Evolutionary conservation across 2,797 vertebrate genomes (phyloP).

Genomic region (Perdix hodgsoniae): DNA sequence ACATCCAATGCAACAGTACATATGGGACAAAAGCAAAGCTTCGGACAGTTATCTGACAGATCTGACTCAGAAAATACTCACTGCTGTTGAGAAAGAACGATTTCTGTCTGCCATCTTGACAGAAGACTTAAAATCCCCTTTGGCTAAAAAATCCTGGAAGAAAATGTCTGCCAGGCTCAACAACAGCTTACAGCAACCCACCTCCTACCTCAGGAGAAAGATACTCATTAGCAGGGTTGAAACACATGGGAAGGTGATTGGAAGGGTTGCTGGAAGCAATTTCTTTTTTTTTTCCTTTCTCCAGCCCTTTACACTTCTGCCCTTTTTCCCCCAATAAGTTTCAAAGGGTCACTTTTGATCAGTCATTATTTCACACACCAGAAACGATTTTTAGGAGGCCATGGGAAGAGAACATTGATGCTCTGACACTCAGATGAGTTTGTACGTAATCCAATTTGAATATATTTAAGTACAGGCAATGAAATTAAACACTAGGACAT

Average conservation of each 20-base stretch:
- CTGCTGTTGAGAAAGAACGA: not conserved
- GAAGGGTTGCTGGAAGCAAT: not conserved
- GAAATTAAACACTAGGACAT: not conserved
- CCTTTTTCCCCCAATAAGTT: not conserved
- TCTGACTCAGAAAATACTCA: not conserved
- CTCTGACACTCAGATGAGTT: not conserved
- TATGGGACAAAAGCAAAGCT: not conserved
- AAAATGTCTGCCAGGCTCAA: not conserved
- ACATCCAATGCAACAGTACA: not conserved
- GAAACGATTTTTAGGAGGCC: not conserved
- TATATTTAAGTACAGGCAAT: not conserved
- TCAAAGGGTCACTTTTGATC: not conserved
- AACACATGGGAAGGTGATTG: not conserved
- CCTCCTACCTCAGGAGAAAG: not conserved
- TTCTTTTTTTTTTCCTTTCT: not conserved
- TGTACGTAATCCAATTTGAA: not conserved
- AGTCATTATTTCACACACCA: not conserved
- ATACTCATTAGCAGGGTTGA: not conserved
- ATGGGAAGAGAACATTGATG: not conserved
- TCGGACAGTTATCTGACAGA: not conserved
- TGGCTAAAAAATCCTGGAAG: not conserved
- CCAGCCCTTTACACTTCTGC: not conserved
- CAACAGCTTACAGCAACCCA: not conserved
- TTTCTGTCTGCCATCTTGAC: not conserved
- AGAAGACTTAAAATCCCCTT: conserved; percentile 4